Conservation (phyloP, 2,888 invertebrate species). For the Lochmaea crataegi region DNA sequence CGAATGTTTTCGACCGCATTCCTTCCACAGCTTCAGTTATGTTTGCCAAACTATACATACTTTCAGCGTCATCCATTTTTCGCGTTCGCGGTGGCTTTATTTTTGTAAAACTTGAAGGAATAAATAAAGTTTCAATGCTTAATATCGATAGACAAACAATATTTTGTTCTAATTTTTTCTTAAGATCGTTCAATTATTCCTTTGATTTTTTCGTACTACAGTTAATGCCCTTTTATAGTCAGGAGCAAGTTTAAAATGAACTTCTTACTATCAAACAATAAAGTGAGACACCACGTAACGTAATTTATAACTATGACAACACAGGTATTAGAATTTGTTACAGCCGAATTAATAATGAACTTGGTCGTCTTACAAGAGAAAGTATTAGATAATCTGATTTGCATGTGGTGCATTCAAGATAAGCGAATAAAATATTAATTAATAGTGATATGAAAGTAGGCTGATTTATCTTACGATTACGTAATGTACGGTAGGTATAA, state of each 20-base stretch:
- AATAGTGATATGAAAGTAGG: conserved; percentile 30
- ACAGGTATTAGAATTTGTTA: not conserved
- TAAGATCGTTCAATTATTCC: too few relatives aligned
- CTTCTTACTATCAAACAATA: not conserved
- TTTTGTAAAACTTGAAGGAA: too few relatives aligned
- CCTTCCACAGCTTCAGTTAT: too few relatives aligned
- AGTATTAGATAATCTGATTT: conserved; percentile 34
- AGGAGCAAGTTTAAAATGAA: not conserved
- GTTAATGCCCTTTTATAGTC: too few relatives aligned
- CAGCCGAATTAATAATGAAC: conserved; percentile 3
- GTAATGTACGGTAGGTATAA: not conserved
- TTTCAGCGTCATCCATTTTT: too few relatives aligned
- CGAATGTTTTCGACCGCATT: too few relatives aligned
- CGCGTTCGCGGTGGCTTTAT: too few relatives aligned
- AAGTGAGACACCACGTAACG: not conserved
- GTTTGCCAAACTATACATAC: too few relatives aligned
- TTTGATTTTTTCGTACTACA: too few relatives aligned
- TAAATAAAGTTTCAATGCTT: too few relatives aligned
- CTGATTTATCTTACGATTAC: conserved; percentile 21
- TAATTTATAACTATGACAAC: not conserved
- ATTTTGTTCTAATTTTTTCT: too few relatives aligned
- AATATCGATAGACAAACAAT: too few relatives aligned
- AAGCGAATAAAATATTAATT: conserved; percentile 34
- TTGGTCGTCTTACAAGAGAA: conserved; percentile 14
- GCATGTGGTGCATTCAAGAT: conserved; percentile 29